These are phyloP conservation scores for Papilio gigon DNA, from an alignment of 2,888 invertebrate species.

Conservation along the genomic window DNA sequence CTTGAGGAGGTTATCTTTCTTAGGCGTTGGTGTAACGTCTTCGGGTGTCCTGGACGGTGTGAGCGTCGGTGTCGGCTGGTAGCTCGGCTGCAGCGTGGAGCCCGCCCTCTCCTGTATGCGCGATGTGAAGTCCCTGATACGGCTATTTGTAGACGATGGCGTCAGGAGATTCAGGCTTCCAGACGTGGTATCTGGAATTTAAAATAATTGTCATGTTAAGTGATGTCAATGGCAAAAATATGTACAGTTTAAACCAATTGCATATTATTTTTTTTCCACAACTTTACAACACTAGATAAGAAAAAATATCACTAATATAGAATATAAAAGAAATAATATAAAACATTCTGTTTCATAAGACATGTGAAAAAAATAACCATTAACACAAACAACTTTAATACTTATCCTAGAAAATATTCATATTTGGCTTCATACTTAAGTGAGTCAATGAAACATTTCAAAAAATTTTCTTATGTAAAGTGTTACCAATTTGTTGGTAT, in stretches of 20 bases:
- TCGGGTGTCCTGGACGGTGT: constrained; percentile 60
- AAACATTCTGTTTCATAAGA: neutral
- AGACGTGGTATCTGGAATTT: constrained; percentile 80
- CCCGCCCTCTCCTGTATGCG: constrained; percentile 81
- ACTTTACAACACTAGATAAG: too few relatives aligned
- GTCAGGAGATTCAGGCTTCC: constrained; percentile 84
- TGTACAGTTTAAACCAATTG: neutral
- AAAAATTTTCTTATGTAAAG: neutral
- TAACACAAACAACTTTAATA: constrained; percentile 10
- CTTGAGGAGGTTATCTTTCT: constrained; percentile 66
- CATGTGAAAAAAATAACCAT: neutral
- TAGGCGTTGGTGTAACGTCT: constrained; percentile 58
- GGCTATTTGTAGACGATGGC: constrained; percentile 83
- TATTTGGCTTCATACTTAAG: neutral
- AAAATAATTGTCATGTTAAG: constrained; percentile 1
- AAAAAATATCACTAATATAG: too few relatives aligned
- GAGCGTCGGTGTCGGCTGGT: constrained; percentile 57
- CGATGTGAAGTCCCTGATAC: constrained; percentile 82
- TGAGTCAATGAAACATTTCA: neutral
- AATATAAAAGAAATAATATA: neutral
- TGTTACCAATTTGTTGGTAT: neutral
- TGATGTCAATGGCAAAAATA: neutral
- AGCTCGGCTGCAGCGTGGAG: constrained; percentile 61
- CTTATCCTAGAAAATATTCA: neutral
- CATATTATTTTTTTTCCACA: neutral